Evolutionary conservation across 2,797 vertebrate genomes (phyloP), one percentile per base, ranked within the genome.

Genomic region (Helostoma temminkii): DNA sequence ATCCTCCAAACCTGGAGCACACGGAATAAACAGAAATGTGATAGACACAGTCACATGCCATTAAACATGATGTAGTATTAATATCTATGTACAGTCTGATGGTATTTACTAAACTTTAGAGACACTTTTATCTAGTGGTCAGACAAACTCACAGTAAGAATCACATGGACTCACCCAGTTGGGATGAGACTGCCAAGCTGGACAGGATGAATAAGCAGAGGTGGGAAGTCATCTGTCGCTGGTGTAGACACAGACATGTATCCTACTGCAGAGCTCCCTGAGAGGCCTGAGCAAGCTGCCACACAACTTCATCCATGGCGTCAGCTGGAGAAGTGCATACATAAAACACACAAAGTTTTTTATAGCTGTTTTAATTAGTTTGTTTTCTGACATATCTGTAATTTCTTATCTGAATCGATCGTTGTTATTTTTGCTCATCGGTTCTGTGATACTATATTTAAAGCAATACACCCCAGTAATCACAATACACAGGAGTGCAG

Each of bases 1-100:
- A 36, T 88, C 85, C 37, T 92, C 92, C 89, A 94, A 78, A 87
- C 88, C 94, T 95, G 73, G 26, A 60, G 76, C 57, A 76, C 6
- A 81, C 19, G 70, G 7, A 0, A 24, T 6, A 15, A 50, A 48
- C 4, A 46, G 9, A 1, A 56, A 24, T 5, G 43, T 0, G 1
- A 22, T n/a, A 39, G 6, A 26, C 1, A 11, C 12, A 24, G 6
- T 7, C 6, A 26, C 5, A 18, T 11, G 9, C 2, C 32, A 34
- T 46, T 1, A 24, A 30, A 7, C 19, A 52, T 47, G n/a, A 42
- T 32, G 30, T 42, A 6, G 30, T 7, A 21, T 34, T 12, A 37
- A 3, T 15, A 14, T 37, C 36, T 37, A 14, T 2, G 11, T 16
- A 49, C n/a, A 50, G 7, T 7, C n/a, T 12, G 14, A 12, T 25